Conservation (phyloP, 2,797 vertebrate species). For the Heliangelus exortis region DNA sequence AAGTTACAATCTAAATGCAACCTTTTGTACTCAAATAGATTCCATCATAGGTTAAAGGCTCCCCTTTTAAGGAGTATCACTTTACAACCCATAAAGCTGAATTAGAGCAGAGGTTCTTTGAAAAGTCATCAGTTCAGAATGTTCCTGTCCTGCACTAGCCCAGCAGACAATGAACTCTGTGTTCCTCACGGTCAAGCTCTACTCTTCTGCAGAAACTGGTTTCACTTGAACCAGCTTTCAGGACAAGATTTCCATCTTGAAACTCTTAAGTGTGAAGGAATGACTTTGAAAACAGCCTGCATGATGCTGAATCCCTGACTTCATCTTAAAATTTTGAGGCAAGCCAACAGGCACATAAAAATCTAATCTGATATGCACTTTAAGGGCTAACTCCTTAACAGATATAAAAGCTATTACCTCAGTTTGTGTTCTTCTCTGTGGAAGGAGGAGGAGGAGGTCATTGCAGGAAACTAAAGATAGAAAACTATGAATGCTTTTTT, state of each 20-base stretch:
- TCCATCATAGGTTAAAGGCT: background rate
- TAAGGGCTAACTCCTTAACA: background rate
- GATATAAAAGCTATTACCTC: background rate
- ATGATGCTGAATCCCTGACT: background rate
- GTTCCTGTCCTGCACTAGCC: background rate
- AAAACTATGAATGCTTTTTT: background rate
- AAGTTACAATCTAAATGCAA: background rate
- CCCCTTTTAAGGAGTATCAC: background rate
- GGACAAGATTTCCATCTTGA: background rate
- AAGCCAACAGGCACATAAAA: background rate
- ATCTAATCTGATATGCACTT: background rate
- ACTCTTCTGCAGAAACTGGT: background rate
- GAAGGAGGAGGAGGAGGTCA: background rate
- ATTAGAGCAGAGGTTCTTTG: background rate
- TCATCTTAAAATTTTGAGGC: background rate
- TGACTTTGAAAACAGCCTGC: background rate
- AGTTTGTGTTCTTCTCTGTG: background rate
- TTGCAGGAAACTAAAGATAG: background rate
- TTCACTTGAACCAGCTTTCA: background rate
- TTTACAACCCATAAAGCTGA: background rate
- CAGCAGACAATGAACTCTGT: background rate
- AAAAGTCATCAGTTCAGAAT: background rate
- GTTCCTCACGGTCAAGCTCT: background rate
- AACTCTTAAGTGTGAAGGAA: accelerated
- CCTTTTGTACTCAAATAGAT: background rate